These are phyloP conservation scores for Semnopithecus entellus DNA, from an alignment of 2,113 vertebrate genomes.

Conservation along the genomic window DNA sequence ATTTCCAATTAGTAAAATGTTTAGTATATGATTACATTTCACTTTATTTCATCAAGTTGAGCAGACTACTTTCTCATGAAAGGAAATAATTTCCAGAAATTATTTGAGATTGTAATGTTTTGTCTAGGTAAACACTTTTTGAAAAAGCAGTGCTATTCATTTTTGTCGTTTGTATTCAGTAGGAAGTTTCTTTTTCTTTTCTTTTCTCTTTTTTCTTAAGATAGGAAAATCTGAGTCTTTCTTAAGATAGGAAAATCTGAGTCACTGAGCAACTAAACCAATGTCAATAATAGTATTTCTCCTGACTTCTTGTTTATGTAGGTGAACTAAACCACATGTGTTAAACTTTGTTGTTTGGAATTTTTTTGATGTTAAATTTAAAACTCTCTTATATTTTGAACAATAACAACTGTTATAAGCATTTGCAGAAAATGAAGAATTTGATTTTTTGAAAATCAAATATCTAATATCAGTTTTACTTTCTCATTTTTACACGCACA, in stretches of 20 bases:
- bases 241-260: not conserved
- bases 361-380: not conserved
- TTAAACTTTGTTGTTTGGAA: not conserved
- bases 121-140: not conserved
- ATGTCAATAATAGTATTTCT: not conserved
- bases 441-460: not conserved
- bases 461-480: not conserved
- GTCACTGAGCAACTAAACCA: not conserved
- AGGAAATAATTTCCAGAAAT: not conserved
- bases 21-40: constrained; percentile 19
- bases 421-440: not conserved
- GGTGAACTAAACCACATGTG: not conserved
- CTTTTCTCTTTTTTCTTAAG: not conserved
- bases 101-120: not conserved
- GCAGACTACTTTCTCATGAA: not conserved
- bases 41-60: constrained; percentile 42
- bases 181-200: not conserved
- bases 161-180: not conserved
- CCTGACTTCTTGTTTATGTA: not conserved
- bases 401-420: not conserved
- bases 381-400: not conserved
- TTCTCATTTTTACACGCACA: not conserved
- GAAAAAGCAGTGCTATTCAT: not conserved
- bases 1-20: constrained; percentile 55
- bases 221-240: not conserved